Base-by-base conservation (phyloP, 2,888 invertebrate genomes). In the Cheiracanthium punctorium region DNA sequence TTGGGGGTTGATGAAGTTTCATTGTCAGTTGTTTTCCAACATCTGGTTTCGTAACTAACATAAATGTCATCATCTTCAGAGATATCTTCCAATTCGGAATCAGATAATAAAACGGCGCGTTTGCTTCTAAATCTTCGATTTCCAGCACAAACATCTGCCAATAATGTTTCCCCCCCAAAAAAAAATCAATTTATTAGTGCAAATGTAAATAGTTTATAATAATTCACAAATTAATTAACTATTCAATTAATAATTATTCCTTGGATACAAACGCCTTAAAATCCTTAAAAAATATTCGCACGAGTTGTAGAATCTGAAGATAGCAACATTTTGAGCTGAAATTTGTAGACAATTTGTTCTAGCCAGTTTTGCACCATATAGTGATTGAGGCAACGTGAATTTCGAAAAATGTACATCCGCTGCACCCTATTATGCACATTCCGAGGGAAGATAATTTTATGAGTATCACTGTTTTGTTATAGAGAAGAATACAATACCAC, bases 1-100 rank as follows among this genome's bases (percentile, higher is more conserved):
- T 33, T 70, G 20, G 37, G 37, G 70, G 24, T 70, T 70, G 70
- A 70, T 8, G 37, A n/a, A 70, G 8, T 37, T 70, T 70, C 20
- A 70, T 17, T n/a, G n/a, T 37, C 37, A 37, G 37, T 37, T 37
- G 70, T 24, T 58, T 58, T 24, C 24, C 1, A 12, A 24, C 58
- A 24, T 58, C 24, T 58, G 58, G 58, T 5, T 58, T 58, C 24
- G 24, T 58, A 4, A 24, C 58, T 58, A 58, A 58, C 24, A 17
- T 24, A 58, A 58, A 7, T 7, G 24, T 24, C 58, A n/a, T 24
- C 24, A 58, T 58, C 58, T 58, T 58, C 24, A 24, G 17, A 24
- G 8, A 58, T 58, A 58, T 58, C 58, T 58, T 24, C 58, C 7
- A 24, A 58, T 58, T 24, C 24, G 20, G 58, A 58, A 58, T n/a